phyloP scores from a whole-genome alignment of 2,113 vertebrate genomes.

The Lagopus muta region DNA sequence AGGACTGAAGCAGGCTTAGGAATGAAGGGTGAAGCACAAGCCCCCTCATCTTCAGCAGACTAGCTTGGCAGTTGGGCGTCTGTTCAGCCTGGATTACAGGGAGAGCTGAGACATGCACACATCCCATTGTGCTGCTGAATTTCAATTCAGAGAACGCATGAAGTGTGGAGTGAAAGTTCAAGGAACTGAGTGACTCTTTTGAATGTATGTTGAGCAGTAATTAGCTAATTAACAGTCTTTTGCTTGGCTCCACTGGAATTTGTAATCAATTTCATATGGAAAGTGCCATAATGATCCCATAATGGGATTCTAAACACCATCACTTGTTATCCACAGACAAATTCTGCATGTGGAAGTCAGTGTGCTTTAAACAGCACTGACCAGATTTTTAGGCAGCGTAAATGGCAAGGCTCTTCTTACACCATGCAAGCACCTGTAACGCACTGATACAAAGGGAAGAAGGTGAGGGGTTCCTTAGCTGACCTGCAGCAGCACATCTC shows the following conservation, averaged over 20 bases:
- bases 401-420: background rate
- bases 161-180: constrained; percentile 44
- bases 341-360: background rate
- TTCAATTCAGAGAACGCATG: background rate
- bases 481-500: background rate
- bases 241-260: constrained; percentile 29
- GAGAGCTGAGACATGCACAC: background rate
- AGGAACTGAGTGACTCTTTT: background rate
- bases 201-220: constrained; percentile 38
- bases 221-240: constrained; percentile 66
- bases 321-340: background rate
- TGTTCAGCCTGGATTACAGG: background rate
- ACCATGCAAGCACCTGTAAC: no score
- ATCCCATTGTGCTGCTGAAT: background rate
- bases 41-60: background rate
- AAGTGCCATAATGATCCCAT: background rate
- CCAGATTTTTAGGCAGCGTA: background rate
- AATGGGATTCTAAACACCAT: background rate
- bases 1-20: background rate
- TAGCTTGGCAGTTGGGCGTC: background rate
- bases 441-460: background rate
- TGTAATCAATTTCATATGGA: background rate
- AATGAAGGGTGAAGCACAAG: background rate
- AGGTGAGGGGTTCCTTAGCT: background rate
- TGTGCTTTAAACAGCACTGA: background rate